phyloP scores from a whole-genome alignment of 2,888 invertebrate genomes.

The Chydorus sphaericus region DNA sequence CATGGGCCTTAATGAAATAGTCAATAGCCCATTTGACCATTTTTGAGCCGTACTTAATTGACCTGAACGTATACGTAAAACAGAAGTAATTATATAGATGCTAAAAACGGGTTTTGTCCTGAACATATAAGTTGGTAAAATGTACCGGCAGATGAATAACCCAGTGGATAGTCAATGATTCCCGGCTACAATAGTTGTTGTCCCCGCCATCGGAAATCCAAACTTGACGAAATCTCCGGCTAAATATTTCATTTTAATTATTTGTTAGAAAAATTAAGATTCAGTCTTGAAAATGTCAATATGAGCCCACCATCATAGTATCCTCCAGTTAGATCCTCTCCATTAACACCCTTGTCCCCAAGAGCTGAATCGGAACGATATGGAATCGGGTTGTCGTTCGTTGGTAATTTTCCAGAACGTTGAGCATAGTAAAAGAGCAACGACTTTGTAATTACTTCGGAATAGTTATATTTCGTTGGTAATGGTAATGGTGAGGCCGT shows the following conservation, averaged over 20 bases:
- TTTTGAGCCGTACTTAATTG: conserved; percentile 22
- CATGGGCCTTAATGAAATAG: conserved; percentile 27
- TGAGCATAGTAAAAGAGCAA: conserved; percentile 41
- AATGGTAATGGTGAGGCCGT: conserved; percentile 23
- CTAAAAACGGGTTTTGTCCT: background rate
- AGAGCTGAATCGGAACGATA: conserved; percentile 41
- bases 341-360: conserved; percentile 33
- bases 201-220: conserved; percentile 22
- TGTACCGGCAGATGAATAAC: conserved; percentile 12
- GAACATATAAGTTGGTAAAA: background rate
- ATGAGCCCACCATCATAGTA: conserved; percentile 41
- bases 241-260: conserved; percentile 9
- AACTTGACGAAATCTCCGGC: conserved; percentile 23
- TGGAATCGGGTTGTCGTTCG: conserved; percentile 30
- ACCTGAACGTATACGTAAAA: too few relatives aligned
- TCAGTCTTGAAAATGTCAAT: too few relatives aligned
- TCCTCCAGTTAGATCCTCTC: conserved; percentile 40
- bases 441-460: conserved; percentile 34
- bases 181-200: conserved; percentile 21
- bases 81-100: background rate
- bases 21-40: conserved; percentile 28
- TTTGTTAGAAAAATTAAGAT: too few relatives aligned
- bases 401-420: conserved; percentile 27
- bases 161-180: conserved; percentile 11
- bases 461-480: conserved; percentile 30